Base-by-base conservation (phyloP, 1,140 invertebrate genomes). In the Drosophila subpulchrella region DNA sequence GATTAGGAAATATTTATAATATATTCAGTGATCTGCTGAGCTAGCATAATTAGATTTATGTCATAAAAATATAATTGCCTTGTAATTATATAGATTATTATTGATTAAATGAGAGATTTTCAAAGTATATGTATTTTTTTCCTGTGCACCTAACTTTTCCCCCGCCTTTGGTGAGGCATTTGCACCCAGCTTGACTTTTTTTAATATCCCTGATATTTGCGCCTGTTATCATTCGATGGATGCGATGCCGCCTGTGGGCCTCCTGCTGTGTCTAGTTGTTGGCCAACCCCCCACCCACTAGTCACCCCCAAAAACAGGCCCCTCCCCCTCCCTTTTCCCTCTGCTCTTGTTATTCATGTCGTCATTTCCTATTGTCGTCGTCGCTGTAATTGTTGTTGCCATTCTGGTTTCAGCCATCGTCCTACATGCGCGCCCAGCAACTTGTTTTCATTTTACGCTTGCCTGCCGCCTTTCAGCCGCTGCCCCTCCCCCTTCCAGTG, bases 401-500 rank as follows among this genome's bases (percentile, higher is more conserved):
- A 83, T 88, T 89, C 82, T 88, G 83, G 82, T 88, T 82, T 88
- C 65, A 61, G 62, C 47, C 77, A 50, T 82, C 83, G 82, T 75
- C 79, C 83, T 88, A 88, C 66, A 86, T 89, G 75, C 71, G 84
- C 76, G 83, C 71, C 79, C 66, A 73, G 83, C 76, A 80, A 89
- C 83, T 89, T 89, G 83, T 88, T 88, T 89, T 83, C 84, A 89
- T 88, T 88, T 88, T 89, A 86, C 83, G 83, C 83, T 84, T 88
- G 76, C 83, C 85, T 88, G 83, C 74, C 84, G 84, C 84, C 63
- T 77, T 86, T 86, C 83, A 88, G 54, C 60, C 59, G 36, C 38
- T 38, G 55, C 56, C 62, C 44, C 78, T 66, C 27, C 57, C 11
- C 27, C 17, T 0, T 17, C 17, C 54, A 20, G 27, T 24, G n/a